Conservation (phyloP, 2,113 vertebrate species). For the Willisornis vidua region DNA sequence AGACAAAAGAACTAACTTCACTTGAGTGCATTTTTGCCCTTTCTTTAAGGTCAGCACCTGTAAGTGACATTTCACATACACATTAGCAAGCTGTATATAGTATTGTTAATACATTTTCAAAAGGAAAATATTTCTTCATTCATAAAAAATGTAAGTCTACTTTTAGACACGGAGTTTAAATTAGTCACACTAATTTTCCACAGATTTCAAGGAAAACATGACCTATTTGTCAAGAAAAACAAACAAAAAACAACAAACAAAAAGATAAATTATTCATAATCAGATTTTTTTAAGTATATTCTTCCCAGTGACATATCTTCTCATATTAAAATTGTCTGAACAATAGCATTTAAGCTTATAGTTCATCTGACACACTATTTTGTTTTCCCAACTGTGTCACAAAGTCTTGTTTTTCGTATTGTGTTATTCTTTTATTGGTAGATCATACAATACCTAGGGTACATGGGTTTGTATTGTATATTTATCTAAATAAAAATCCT, state of each 20-base stretch:
- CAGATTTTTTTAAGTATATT: background rate
- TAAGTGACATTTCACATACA: conserved; percentile 58
- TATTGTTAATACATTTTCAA: background rate
- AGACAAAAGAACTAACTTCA: conserved; percentile 95
- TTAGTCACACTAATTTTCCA: background rate
- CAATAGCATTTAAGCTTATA: background rate
- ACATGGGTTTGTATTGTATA: background rate
- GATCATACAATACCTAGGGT: background rate
- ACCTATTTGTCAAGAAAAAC: background rate
- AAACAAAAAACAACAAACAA: background rate
- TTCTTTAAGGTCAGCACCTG: conserved; percentile 97
- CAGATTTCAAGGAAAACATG: conserved; percentile 54
- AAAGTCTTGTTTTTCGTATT: background rate
- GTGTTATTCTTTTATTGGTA: background rate
- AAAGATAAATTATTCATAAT: background rate
- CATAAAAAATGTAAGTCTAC: background rate
- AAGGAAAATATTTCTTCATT: background rate
- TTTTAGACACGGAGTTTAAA: background rate
- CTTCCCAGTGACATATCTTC: background rate
- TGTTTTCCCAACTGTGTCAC: conserved; percentile 36
- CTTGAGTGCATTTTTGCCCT: conserved; percentile 93
- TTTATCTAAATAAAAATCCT: background rate
- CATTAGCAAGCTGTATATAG: background rate
- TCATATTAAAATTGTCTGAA: background rate
- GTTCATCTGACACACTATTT: background rate